Evolutionary conservation across 2,888 invertebrate species (phyloP).

Genomic region (Chromoteleia sp.): DNA sequence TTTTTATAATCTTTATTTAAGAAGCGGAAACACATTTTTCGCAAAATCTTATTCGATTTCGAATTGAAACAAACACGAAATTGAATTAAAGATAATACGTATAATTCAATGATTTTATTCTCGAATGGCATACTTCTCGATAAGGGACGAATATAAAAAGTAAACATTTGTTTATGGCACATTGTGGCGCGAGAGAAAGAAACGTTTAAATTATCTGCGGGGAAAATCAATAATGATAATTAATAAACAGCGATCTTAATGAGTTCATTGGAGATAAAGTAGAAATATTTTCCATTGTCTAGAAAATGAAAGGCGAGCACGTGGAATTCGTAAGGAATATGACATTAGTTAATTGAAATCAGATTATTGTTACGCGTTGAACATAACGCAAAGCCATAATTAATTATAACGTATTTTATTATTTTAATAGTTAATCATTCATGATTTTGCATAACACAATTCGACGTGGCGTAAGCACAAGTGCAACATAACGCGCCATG

Average conservation of each 20-base stretch:
- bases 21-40: too few relatives aligned
- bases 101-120: too few relatives aligned
- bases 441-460: slow-evolving; percentile 15
- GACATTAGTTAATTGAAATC: slow-evolving; percentile 34
- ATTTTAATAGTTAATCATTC: slow-evolving; percentile 24
- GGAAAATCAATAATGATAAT: slow-evolving; percentile 52
- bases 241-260: slow-evolving; percentile 40
- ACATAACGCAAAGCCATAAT: background rate
- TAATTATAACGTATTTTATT: slow-evolving; percentile 18
- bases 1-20: too few relatives aligned
- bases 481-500: slow-evolving; percentile 17
- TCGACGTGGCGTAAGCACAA: background rate
- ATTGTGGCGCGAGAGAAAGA: background rate
- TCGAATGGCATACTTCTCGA: too few relatives aligned
- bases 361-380: slow-evolving; percentile 2
- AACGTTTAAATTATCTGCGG: slow-evolving; percentile 18
- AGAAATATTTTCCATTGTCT: slow-evolving; percentile 47
- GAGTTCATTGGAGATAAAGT: slow-evolving; percentile 27
- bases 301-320: slow-evolving; percentile 31
- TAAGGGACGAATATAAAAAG: background rate
- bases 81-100: too few relatives aligned
- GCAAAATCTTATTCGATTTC: too few relatives aligned
- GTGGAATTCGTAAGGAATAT: slow-evolving; percentile 29
- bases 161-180: slow-evolving; percentile 15
- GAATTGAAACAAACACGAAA: too few relatives aligned